Evolutionary conservation across 2,113 vertebrate genomes (phyloP).

Genomic region (Anoura caudifer): DNA sequence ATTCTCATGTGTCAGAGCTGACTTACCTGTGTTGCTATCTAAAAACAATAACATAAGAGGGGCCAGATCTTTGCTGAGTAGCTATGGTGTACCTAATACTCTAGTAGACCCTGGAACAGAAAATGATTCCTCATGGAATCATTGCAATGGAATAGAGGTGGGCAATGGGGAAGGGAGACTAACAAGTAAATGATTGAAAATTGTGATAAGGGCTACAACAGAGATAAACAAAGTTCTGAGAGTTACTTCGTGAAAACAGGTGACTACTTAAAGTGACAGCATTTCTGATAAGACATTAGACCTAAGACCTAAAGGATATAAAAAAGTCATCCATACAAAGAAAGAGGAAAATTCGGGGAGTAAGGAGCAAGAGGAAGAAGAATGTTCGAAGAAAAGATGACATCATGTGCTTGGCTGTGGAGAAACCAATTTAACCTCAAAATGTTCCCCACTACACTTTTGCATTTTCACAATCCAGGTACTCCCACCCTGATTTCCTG

Average conservation of each 20-base stretch:
- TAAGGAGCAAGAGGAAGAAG: not conserved
- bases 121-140: not conserved
- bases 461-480: conserved; percentile 36
- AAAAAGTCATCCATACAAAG: not conserved
- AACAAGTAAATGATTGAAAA: not conserved
- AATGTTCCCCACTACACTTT: not conserved
- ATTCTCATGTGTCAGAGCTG: not conserved
- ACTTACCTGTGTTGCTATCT: not conserved
- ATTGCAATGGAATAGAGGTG: not conserved
- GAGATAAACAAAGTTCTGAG: not conserved
- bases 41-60: not conserved
- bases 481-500: not conserved
- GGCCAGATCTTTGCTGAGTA: not conserved
- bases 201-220: not conserved
- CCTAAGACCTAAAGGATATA: not conserved
- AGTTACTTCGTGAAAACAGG: not conserved
- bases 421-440: conserved; percentile 24
- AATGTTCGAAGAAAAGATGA: not conserved
- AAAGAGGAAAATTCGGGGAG: not conserved
- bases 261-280: not conserved
- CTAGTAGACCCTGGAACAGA: not conserved
- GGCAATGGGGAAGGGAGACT: not conserved
- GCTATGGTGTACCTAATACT: not conserved
- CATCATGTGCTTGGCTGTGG: not conserved
- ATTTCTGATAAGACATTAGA: not conserved